These are phyloP conservation scores for Fistularia commersonii DNA, from an alignment of 2,797 vertebrate genomes.

Conservation along the genomic window DNA sequence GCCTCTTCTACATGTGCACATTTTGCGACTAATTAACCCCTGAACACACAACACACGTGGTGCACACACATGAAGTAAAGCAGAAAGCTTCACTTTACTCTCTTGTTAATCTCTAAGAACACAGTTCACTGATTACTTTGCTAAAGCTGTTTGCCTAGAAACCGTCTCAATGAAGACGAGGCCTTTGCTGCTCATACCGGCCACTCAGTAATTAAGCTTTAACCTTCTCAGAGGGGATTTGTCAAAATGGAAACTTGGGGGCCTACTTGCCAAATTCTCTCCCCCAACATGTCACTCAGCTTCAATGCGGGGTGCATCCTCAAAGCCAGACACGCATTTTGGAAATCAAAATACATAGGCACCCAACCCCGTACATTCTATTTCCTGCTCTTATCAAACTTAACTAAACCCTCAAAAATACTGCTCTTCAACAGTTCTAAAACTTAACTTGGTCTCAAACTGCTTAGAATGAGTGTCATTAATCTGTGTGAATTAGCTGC, in stretches of 20 bases:
- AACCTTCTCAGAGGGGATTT: slow-evolving; percentile 78
- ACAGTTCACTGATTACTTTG: slow-evolving; percentile 60
- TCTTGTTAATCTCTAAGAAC: slow-evolving; percentile 62
- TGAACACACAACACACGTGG: background rate
- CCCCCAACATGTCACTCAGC: slow-evolving; percentile 21
- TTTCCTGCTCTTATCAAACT: too few relatives aligned
- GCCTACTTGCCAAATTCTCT: slow-evolving; percentile 23
- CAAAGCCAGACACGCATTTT: slow-evolving; percentile 15
- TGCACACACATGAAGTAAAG: background rate
- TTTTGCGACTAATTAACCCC: slow-evolving; percentile 1
- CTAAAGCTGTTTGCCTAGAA: slow-evolving; percentile 59
- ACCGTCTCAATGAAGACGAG: slow-evolving; percentile 53
- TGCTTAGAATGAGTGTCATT: slow-evolving; percentile 56
- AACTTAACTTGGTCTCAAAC: slow-evolving; percentile 52
- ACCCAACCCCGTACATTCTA: background rate
- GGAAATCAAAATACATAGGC: slow-evolving; percentile 12
- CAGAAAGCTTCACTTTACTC: slow-evolving; percentile 41
- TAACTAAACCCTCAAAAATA: background rate
- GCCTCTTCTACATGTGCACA: background rate
- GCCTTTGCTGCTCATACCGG: slow-evolving; percentile 54
- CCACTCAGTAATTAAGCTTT: slow-evolving; percentile 75
- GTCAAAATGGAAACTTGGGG: slow-evolving; percentile 73
- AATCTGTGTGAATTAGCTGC: slow-evolving; percentile 64
- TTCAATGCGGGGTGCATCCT: slow-evolving; percentile 11
- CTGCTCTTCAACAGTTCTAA: slow-evolving; percentile 6